These are phyloP conservation scores for Osedax frankpressi DNA, from an alignment of 2,888 invertebrate genomes.

Conservation along the genomic window DNA sequence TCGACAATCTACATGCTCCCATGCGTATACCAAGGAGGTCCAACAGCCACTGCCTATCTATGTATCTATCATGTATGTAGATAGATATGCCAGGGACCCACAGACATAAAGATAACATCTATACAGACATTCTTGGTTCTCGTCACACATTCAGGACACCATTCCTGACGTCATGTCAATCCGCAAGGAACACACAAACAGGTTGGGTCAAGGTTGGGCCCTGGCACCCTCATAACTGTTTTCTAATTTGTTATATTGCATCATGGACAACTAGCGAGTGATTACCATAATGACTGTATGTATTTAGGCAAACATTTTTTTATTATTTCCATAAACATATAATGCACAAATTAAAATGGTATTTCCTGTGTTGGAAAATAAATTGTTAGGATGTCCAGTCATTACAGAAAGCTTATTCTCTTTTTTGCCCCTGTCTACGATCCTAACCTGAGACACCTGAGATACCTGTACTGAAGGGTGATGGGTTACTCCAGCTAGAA, in stretches of 20 bases:
- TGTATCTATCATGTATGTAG: neutral
- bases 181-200: neutral
- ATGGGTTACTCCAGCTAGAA: neutral
- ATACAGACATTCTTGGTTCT: neutral
- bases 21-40: neutral
- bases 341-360: too few species aligned
- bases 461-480: neutral
- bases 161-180: neutral
- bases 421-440: too few species aligned
- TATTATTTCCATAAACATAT: neutral
- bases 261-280: neutral
- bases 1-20: neutral
- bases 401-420: too few species aligned
- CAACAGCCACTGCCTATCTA: neutral
- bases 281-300: neutral
- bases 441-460: too few species aligned
- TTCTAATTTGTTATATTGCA: neutral
- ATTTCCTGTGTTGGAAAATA: too few species aligned
- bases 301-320: neutral
- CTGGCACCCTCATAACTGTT: neutral
- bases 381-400: too few species aligned
- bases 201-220: neutral
- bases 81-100: neutral
- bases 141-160: neutral
- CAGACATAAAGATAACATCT: slow-evolving; percentile 3